Evolutionary conservation across 1,140 invertebrate genomes (phyloP).

Genomic region (Spodoptera frugiperda): DNA sequence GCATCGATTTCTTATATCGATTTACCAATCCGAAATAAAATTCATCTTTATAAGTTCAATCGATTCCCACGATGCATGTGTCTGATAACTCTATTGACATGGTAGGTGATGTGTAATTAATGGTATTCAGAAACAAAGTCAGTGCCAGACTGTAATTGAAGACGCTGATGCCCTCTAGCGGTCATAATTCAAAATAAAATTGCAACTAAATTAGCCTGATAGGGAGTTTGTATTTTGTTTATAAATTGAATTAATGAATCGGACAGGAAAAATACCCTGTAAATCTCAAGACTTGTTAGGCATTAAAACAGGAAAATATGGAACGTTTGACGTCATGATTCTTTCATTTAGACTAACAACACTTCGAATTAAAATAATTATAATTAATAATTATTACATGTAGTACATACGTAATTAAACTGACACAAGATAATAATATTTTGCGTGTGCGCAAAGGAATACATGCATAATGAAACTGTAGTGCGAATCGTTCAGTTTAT

Average conservation of each 20-base stretch:
- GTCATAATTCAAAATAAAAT: background rate
- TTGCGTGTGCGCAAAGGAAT: background rate
- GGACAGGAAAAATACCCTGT: too few relatives aligned
- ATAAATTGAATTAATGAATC: too few relatives aligned
- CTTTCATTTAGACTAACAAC: background rate
- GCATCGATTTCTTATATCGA: slow-evolving; percentile 24
- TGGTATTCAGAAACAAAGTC: background rate
- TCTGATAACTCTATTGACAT: slow-evolving; percentile 27
- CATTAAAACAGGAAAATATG: too few relatives aligned
- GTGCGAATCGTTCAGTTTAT: slow-evolving; percentile 39
- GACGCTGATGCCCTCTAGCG: background rate
- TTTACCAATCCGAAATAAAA: slow-evolving; percentile 24
- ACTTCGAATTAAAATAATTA: background rate
- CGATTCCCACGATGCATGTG: slow-evolving; percentile 14
- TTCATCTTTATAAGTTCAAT: slow-evolving; percentile 15
- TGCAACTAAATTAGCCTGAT: too few relatives aligned
- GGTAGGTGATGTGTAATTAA: slow-evolving; percentile 10
- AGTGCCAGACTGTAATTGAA: background rate
- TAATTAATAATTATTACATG: too few relatives aligned
- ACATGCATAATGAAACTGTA: slow-evolving; percentile 20
- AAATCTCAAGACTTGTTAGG: too few relatives aligned
- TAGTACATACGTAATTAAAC: too few relatives aligned
- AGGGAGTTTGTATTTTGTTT: too few relatives aligned
- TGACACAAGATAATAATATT: too few relatives aligned
- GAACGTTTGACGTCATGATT: too few relatives aligned